phyloP scores from a whole-genome alignment of 2,888 invertebrate species.

The Chesias legatella region DNA sequence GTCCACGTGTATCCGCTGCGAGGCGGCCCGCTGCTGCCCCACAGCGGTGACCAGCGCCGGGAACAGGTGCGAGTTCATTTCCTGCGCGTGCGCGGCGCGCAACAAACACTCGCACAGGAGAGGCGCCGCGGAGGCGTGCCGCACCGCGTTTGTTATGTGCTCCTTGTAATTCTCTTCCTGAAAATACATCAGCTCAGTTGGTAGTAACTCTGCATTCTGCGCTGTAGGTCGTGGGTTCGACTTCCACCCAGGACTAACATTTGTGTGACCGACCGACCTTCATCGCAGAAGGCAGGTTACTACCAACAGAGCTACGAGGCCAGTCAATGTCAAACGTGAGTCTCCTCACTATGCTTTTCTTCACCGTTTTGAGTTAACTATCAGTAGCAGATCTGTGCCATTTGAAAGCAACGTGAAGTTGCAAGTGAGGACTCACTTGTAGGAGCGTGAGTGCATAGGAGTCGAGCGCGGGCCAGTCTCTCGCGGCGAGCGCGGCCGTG shows the following conservation, averaged over 20 bases:
- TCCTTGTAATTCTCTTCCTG: slow-evolving; percentile 45
- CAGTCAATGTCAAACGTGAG: too few relatives aligned
- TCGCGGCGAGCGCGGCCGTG: slow-evolving; percentile 35
- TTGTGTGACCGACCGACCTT: too few relatives aligned
- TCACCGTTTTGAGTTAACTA: too few relatives aligned
- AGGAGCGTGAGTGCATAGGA: slow-evolving; percentile 33
- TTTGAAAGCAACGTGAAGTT: too few relatives aligned
- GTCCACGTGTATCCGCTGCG: slow-evolving; percentile 60
- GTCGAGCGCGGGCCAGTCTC: slow-evolving; percentile 40
- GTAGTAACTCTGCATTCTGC: too few relatives aligned
- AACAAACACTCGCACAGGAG: slow-evolving; percentile 47
- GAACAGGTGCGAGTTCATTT: slow-evolving; percentile 34
- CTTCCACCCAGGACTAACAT: too few relatives aligned
- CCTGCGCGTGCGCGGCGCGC: slow-evolving; percentile 44
- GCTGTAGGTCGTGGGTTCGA: too few relatives aligned
- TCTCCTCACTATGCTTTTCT: too few relatives aligned
- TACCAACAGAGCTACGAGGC: too few relatives aligned
- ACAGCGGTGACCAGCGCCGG: slow-evolving; percentile 43
- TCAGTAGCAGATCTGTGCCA: too few relatives aligned
- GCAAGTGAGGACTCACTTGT: slow-evolving; percentile 34
- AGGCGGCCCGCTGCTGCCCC: slow-evolving; percentile 38
- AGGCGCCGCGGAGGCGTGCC: slow-evolving; percentile 42
- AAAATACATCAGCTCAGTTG: too few relatives aligned
- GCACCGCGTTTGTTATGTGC: slow-evolving; percentile 36
- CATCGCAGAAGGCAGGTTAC: too few relatives aligned